Percentiles rank a stretch among this genome's conserved stretches.
Conservation (phyloP, 2,888 invertebrate species). For the Latheticus oryzae region DNA sequence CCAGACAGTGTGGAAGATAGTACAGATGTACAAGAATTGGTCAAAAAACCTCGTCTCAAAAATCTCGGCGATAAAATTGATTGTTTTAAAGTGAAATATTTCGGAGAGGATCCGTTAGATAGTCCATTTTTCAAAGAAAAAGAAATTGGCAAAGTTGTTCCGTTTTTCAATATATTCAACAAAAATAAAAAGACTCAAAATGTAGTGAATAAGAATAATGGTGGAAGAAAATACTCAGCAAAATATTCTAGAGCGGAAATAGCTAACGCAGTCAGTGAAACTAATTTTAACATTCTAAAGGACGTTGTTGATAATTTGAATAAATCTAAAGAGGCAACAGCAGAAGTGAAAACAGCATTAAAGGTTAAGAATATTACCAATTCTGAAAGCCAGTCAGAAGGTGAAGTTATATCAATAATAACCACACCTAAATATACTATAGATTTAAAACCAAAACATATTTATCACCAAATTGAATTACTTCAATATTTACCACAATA, state of each 20-base stretch:
- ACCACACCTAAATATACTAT: constrained; percentile 58
- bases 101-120: constrained; percentile 80
- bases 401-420: constrained; percentile 47
- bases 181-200: background rate
- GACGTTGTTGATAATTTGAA: constrained; percentile 15
- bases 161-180: constrained; percentile 55
- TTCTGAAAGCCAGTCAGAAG: constrained; percentile 11
- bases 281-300: constrained; percentile 15
- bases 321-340: constrained; percentile 4
- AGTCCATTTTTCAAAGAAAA: constrained; percentile 78
- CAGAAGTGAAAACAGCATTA: background rate
- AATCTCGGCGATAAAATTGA: constrained; percentile 80
- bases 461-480: constrained; percentile 58
- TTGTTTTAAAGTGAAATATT: constrained; percentile 80
- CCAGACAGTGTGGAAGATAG: constrained; percentile 58
- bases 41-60: constrained; percentile 68
- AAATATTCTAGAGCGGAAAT: constrained; percentile 4
- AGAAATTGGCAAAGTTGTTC: constrained; percentile 67
- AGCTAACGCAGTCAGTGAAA: background rate
- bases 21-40: constrained; percentile 54
- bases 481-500: constrained; percentile 50
- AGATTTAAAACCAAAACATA: constrained; percentile 56
- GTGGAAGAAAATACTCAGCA: background rate
- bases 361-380: background rate
- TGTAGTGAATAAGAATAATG: constrained; percentile 6